Conservation (phyloP, 2,113 vertebrate species). For the Lepisosteus oculatus region DNA sequence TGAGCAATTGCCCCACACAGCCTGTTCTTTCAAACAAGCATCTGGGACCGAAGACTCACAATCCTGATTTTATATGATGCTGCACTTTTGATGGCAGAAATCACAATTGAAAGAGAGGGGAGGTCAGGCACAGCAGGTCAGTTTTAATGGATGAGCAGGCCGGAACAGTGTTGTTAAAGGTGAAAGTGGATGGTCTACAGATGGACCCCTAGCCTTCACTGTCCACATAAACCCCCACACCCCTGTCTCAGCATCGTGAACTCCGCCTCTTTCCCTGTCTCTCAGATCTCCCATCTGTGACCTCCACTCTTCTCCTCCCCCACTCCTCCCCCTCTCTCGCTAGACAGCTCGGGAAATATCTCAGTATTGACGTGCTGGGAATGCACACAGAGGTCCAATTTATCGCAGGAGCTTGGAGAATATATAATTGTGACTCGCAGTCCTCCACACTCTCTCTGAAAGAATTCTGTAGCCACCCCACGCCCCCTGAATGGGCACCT, state of each 20-base stretch:
- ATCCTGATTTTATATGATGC: too few species aligned
- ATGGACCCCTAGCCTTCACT: background rate
- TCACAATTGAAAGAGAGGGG: too few species aligned
- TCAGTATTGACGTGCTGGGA: background rate
- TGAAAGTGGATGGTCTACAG: background rate
- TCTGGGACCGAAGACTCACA: too few species aligned
- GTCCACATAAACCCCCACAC: background rate
- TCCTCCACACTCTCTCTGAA: background rate
- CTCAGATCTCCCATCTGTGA: background rate
- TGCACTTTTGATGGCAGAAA: too few species aligned
- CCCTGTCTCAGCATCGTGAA: background rate
- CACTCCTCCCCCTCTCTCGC: background rate
- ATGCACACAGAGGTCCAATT: background rate
- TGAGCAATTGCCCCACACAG: too few species aligned
- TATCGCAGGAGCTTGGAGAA: background rate
- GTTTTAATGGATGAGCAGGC: too few species aligned
- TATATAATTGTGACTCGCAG: background rate
- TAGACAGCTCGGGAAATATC: background rate
- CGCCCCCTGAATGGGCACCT: too few species aligned
- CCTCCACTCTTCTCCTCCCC: background rate
- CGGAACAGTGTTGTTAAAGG: background rate
- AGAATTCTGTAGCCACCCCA: background rate
- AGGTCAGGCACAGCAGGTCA: too few species aligned
- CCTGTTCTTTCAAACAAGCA: too few species aligned
- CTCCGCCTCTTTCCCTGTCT: conserved; percentile 1